Conservation (phyloP, 2,888 invertebrate genomes). For the Melangyna quadrimaculata region DNA sequence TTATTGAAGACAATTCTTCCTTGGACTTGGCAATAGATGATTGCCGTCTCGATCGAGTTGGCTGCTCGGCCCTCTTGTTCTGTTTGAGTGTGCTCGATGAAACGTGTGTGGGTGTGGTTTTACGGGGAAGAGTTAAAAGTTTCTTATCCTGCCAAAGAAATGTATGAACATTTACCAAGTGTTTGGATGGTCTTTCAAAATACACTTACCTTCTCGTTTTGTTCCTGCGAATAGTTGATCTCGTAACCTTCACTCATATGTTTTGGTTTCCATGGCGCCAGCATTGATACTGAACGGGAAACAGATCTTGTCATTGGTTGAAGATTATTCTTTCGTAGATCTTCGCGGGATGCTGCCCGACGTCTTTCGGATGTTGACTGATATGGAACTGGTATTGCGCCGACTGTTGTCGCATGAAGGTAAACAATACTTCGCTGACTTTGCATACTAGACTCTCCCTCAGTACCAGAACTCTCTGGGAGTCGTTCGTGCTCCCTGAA, state of each 20-base stretch:
- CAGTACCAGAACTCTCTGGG: slow-evolving; percentile 84
- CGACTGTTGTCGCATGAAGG: slow-evolving; percentile 92
- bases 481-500: slow-evolving; percentile 79
- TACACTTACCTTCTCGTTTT: slow-evolving; percentile 77
- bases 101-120: slow-evolving; percentile 71
- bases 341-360: slow-evolving; percentile 88
- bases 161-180: background rate
- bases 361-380: slow-evolving; percentile 83
- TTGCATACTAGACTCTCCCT: slow-evolving; percentile 89
- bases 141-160: slow-evolving; percentile 71
- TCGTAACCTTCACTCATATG: slow-evolving; percentile 88
- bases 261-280: slow-evolving; percentile 92
- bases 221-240: slow-evolving; percentile 88
- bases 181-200: background rate
- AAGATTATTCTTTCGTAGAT: slow-evolving; percentile 82
- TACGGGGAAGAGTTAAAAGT: slow-evolving; percentile 78
- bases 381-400: slow-evolving; percentile 90
- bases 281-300: slow-evolving; percentile 90
- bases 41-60: slow-evolving; percentile 73
- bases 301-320: slow-evolving; percentile 86
- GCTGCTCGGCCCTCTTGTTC: slow-evolving; percentile 75
- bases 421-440: slow-evolving; percentile 92
- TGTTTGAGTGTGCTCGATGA: slow-evolving; percentile 77
- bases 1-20: slow-evolving; percentile 77
- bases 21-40: slow-evolving; percentile 73